Evolutionary conservation across 2,888 invertebrate genomes (phyloP).

Genomic region (Drosophila sordidapex): DNA sequence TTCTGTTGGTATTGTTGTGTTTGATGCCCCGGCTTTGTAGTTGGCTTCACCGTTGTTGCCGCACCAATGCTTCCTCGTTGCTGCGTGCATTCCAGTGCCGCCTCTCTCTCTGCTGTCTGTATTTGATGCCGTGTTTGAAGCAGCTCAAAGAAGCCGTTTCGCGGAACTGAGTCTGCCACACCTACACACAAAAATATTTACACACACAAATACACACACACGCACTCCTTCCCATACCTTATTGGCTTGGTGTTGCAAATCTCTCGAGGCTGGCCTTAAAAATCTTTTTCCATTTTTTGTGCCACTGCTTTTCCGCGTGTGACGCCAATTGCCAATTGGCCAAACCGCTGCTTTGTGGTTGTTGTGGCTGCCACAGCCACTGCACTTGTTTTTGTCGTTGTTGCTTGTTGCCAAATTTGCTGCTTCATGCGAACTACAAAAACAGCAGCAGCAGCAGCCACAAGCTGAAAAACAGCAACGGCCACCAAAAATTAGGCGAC

Average conservation of each 20-base stretch:
- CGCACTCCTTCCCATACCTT: conserved; percentile 4
- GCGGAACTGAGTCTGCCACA: conserved; percentile 12
- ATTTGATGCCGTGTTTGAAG: conserved; percentile 26
- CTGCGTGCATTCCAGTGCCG: conserved; percentile 40
- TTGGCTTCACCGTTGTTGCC: background rate
- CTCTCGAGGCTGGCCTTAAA: conserved; percentile 4
- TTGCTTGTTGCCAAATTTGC: conserved; percentile 57
- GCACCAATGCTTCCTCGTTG: background rate
- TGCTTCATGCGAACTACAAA: conserved; percentile 53
- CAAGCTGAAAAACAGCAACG: conserved; percentile 2
- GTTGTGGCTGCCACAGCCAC: conserved; percentile 26
- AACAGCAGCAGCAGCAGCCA: conserved; percentile 6
- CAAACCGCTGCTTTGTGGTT: conserved; percentile 61
- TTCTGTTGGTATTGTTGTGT: background rate
- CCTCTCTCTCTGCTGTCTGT: conserved; percentile 39
- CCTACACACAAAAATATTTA: background rate
- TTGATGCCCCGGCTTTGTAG: background rate
- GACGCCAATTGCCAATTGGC: conserved; percentile 74
- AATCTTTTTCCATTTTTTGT: conserved; percentile 1
- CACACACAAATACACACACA: conserved; percentile 7
- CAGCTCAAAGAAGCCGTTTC: conserved; percentile 27
- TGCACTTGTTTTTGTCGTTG: conserved; percentile 29
- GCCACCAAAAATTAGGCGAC: conserved; percentile 12
- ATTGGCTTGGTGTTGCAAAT: conserved; percentile 31
- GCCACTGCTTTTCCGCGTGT: conserved; percentile 34